Conservation (phyloP, 30 jellyfish, hydroid and myxozoan species). For the Aurelia sp. region DNA sequence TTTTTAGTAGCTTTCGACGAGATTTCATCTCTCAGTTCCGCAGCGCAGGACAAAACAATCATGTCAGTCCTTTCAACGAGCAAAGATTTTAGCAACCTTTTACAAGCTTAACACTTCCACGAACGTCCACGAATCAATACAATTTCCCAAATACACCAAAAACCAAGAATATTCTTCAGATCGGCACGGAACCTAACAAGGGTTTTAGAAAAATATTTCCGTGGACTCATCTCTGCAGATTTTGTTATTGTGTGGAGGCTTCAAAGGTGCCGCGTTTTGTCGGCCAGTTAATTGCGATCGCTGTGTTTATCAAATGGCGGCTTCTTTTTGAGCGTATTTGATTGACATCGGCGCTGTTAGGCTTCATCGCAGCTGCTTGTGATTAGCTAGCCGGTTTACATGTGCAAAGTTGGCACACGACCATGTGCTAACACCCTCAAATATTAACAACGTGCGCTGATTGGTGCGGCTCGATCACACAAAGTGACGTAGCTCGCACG, state of each 20-base stretch:
- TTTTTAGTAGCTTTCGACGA: constrained; percentile 7
- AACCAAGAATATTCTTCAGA: constrained; percentile 62
- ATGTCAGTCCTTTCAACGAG: constrained; percentile 34
- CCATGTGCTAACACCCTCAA: constrained; percentile 96
- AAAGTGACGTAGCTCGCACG: constrained; percentile 94
- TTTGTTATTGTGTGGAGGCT: constrained; percentile 67
- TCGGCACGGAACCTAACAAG: constrained; percentile 84
- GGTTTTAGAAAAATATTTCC: constrained; percentile 74
- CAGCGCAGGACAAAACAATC: constrained; percentile 26
- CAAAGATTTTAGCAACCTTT: constrained; percentile 39
- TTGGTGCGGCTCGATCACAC: constrained; percentile 87
- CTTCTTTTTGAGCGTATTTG: constrained; percentile 70
- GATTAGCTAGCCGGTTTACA: constrained; percentile 90
- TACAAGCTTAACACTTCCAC: constrained; percentile 48
- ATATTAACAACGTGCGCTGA: constrained; percentile 71
- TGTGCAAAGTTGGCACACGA: constrained; percentile 97
- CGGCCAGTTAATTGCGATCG: constrained; percentile 85
- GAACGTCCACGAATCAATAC: constrained; percentile 67
- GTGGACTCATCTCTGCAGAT: constrained; percentile 72
- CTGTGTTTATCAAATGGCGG: constrained; percentile 91
- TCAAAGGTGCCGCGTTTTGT: constrained; percentile 88
- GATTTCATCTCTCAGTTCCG: constrained; percentile 2
- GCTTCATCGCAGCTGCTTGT: constrained; percentile 97
- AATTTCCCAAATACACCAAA: constrained; percentile 63
- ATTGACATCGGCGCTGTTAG: constrained; percentile 90